These are phyloP conservation scores for Esox lucius DNA, from an alignment of 2,797 vertebrate genomes.

Conservation along the genomic window DNA sequence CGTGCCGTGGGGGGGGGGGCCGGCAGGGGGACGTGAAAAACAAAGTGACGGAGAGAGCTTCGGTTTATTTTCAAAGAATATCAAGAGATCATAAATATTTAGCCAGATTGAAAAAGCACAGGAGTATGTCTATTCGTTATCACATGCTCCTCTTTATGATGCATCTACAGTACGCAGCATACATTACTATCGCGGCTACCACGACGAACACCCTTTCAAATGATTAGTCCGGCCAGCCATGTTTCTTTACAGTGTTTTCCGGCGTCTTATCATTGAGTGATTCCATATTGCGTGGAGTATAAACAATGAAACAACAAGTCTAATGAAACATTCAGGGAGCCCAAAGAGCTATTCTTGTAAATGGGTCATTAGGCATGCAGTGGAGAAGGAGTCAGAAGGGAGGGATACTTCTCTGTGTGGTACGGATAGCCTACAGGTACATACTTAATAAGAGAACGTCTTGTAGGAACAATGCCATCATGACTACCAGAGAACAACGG, in stretches of 20 bases:
- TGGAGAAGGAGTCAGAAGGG: conserved; percentile 38
- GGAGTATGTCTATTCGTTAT: background rate
- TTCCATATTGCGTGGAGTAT: conserved; percentile 28
- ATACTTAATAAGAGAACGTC: conserved; percentile 56
- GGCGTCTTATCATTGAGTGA: background rate
- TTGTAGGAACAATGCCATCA: conserved; percentile 51
- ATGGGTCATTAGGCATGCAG: conserved; percentile 55
- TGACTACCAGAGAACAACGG: conserved; percentile 26
- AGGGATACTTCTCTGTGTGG: conserved; percentile 48
- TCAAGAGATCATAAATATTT: conserved; percentile 46
- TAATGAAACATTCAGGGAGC: conserved; percentile 43
- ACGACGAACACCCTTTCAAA: background rate
- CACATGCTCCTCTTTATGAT: background rate
- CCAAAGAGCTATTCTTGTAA: conserved; percentile 45
- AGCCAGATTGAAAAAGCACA: conserved; percentile 16
- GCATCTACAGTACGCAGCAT: background rate
- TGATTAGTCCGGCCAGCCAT: background rate
- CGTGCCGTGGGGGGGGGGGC: conserved; percentile 8
- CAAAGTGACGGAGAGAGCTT: conserved; percentile 35
- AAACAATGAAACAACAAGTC: conserved; percentile 46
- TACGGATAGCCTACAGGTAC: conserved; percentile 51
- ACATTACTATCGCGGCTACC: background rate
- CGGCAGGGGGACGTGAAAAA: conserved; percentile 19
- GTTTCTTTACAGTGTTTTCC: background rate
- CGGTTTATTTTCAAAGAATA: conserved; percentile 35